Percentiles rank a stretch among this genome's conserved stretches.
Conservation (phyloP, 2,888 invertebrate genomes). For the Pristionchus arcanus region DNA sequence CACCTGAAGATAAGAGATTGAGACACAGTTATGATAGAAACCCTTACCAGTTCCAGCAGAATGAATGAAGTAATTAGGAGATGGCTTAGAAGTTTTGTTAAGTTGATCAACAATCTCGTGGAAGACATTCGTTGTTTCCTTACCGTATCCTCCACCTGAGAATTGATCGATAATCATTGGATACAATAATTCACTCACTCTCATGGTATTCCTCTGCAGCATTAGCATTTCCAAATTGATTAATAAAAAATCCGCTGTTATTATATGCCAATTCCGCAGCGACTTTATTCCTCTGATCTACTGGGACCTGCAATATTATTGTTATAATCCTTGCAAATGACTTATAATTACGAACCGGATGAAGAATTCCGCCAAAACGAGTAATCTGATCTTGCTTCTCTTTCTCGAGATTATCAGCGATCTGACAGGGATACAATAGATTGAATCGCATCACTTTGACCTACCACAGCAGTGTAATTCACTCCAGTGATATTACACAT, state of each 20-base stretch:
- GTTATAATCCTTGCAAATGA: conserved; percentile 65
- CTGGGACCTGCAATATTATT: conserved; percentile 53
- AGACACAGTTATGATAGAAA: neutral
- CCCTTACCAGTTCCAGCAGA: conserved; percentile 70
- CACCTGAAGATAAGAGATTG: conserved; percentile 57
- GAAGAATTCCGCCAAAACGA: conserved; percentile 62
- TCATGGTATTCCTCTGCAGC: conserved; percentile 74
- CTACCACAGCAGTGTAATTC: conserved; percentile 71
- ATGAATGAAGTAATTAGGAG: conserved; percentile 72
- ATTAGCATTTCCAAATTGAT: conserved; percentile 75
- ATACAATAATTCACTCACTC: conserved; percentile 56
- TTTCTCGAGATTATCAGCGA: conserved; percentile 70
- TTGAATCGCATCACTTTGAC: conserved; percentile 26
- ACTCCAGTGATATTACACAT: conserved; percentile 70
- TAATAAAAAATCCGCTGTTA: conserved; percentile 70
- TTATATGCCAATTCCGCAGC: conserved; percentile 65
- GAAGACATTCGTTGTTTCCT: conserved; percentile 71
- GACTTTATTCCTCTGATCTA: conserved; percentile 55
- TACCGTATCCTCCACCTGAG: conserved; percentile 66
- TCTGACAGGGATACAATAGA: conserved; percentile 50
- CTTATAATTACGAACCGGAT: neutral
- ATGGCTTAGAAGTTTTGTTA: conserved; percentile 57
- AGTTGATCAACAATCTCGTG: conserved; percentile 72
- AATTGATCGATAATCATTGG: neutral
- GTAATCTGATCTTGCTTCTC: conserved; percentile 71